Evolutionary conservation across 2,797 vertebrate species (phyloP).

Genomic region (Trachops cirrhosus): DNA sequence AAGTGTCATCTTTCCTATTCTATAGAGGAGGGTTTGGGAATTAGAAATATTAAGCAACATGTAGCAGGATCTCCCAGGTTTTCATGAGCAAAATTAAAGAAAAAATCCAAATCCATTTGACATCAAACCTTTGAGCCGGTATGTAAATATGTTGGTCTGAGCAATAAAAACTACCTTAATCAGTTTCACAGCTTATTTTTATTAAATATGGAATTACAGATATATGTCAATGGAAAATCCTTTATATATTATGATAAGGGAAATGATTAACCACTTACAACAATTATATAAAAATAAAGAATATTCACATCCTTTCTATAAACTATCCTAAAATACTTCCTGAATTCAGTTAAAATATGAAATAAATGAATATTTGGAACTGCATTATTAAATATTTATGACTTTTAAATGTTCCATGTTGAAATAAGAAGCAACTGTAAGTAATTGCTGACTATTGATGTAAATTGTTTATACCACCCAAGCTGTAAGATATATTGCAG

Average conservation of each 20-base stretch:
- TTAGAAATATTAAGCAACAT: neutral
- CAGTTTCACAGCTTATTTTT: neutral
- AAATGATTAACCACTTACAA: neutral
- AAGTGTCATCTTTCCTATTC: neutral
- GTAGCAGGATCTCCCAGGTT: neutral
- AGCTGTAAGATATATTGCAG: neutral
- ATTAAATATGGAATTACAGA: neutral
- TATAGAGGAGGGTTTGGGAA: neutral
- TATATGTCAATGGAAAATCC: neutral
- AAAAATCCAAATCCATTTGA: neutral
- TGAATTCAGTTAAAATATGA: neutral
- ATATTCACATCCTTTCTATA: neutral
- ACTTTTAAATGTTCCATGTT: neutral
- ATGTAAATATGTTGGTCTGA: neutral
- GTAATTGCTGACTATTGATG: neutral
- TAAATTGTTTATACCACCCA: neutral
- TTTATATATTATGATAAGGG: neutral
- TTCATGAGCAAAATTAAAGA: neutral
- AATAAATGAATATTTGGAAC: conserved; percentile 43
- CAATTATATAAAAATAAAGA: neutral
- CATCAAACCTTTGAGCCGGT: neutral
- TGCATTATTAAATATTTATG: conserved; percentile 8
- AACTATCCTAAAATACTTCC: neutral
- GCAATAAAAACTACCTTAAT: neutral
- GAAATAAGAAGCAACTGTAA: neutral